Conservation (phyloP, 2,797 vertebrate genomes). For the Enteromius treurensis region DNA sequence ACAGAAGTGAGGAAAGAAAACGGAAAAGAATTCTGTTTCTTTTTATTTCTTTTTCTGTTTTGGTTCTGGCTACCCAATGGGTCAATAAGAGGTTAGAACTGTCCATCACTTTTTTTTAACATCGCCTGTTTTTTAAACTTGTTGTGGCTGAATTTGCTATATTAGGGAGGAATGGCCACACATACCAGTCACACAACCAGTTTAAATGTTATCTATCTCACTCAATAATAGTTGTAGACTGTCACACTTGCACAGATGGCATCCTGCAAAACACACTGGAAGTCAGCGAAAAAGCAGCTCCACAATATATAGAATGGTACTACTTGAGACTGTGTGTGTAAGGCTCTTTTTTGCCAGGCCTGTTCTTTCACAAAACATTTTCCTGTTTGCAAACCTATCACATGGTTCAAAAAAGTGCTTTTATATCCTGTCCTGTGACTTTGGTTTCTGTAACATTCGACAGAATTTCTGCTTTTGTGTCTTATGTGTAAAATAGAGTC, state of each 20-base stretch:
- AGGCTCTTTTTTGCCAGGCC: neutral
- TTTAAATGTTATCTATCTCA: conserved; percentile 14
- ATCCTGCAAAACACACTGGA: conserved; percentile 26
- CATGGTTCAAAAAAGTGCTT: neutral
- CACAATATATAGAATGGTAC: conserved; percentile 1
- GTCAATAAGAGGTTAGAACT: conserved; percentile 25
- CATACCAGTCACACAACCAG: neutral
- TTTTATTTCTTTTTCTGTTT: conserved; percentile 11
- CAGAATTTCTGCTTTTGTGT: neutral
- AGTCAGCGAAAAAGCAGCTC: conserved; percentile 13
- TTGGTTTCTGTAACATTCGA: neutral
- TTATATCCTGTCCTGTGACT: neutral
- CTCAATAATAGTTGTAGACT: conserved; percentile 34
- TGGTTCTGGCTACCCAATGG: conserved; percentile 22
- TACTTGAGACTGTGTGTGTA: conserved; percentile 4
- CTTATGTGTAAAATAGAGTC: neutral
- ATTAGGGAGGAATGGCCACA: conserved; percentile 24
- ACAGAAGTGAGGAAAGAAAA: conserved; percentile 40
- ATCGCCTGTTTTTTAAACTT: neutral
- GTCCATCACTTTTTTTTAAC: neutral
- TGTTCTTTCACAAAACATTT: neutral
- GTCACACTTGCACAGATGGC: conserved; percentile 43
- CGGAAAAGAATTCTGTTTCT: neutral
- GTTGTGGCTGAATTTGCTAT: neutral
- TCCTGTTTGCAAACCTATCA: neutral